Conservation (phyloP, 2,797 vertebrate genomes). For the Heterohyrax brucei region DNA sequence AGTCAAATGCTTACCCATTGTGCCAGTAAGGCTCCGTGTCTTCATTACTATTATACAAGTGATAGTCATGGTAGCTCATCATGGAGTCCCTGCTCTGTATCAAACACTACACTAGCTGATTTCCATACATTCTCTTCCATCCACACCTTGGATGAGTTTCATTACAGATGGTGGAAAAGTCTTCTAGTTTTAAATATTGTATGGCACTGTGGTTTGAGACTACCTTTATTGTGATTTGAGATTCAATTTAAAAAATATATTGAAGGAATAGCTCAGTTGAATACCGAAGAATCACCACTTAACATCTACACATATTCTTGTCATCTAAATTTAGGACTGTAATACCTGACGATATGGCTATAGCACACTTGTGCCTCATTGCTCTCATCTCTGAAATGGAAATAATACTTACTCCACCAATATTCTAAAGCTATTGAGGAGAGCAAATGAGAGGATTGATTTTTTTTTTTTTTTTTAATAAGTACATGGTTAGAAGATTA, state of each 20-base stretch:
- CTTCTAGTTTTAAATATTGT: background rate
- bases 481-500: slow-evolving; percentile 10
- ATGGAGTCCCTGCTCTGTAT: background rate
- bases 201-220: background rate
- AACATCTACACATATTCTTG: background rate
- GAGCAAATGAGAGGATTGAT: background rate
- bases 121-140: background rate
- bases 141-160: background rate
- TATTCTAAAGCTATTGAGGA: background rate
- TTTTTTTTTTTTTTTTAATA: slow-evolving; percentile 62
- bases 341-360: background rate
- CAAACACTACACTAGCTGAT: background rate
- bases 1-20: too few species aligned
- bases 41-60: background rate
- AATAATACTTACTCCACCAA: background rate
- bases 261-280: slow-evolving; percentile 40
- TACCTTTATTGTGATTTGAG: background rate
- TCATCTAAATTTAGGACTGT: background rate
- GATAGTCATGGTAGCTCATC: background rate
- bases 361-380: background rate
- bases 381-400: slow-evolving; percentile 45
- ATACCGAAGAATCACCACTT: background rate
- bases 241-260: background rate
- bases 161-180: background rate
- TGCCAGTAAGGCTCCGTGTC: background rate